Evolutionary conservation across 2,113 vertebrate species (phyloP).

Genomic region (Prochilodus magdalenae): DNA sequence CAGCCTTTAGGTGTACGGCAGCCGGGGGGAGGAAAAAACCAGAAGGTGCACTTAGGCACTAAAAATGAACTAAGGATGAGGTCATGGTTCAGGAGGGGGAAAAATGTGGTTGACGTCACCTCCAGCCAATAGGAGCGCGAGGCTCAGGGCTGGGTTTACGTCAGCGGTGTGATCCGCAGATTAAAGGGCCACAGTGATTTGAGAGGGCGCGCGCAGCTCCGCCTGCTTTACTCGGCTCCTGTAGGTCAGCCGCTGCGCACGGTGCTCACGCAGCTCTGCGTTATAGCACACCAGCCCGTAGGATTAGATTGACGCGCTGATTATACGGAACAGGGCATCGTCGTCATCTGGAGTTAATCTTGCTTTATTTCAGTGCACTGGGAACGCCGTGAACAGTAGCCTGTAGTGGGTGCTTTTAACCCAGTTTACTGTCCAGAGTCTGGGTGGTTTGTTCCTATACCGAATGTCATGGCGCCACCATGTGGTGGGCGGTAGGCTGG

Average conservation of each 20-base stretch:
- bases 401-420: background rate
- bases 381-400: background rate
- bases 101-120: conserved; percentile 85
- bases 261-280: too few relatives aligned
- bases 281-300: too few relatives aligned
- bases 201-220: conserved; percentile 57
- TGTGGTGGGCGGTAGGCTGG: too few relatives aligned
- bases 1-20: conserved; percentile 3
- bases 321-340: too few relatives aligned
- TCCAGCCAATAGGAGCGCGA: conserved; percentile 85
- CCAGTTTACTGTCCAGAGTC: background rate
- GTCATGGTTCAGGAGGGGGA: conserved; percentile 81
- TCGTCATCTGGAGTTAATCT: too few relatives aligned
- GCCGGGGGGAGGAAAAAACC: conserved; percentile 49
- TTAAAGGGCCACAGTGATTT: conserved; percentile 75
- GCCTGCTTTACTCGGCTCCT: conserved; percentile 3
- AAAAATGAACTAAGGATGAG: conserved; percentile 87
- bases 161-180: conserved; percentile 76
- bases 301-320: too few relatives aligned
- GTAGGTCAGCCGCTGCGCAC: conserved; percentile 13
- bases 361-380: too few relatives aligned
- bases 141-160: conserved; percentile 82
- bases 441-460: background rate
- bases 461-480: background rate
- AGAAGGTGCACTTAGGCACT: conserved; percentile 81